phyloP scores from a whole-genome alignment of 1,140 invertebrate species.

The Theocolax elegans region DNA sequence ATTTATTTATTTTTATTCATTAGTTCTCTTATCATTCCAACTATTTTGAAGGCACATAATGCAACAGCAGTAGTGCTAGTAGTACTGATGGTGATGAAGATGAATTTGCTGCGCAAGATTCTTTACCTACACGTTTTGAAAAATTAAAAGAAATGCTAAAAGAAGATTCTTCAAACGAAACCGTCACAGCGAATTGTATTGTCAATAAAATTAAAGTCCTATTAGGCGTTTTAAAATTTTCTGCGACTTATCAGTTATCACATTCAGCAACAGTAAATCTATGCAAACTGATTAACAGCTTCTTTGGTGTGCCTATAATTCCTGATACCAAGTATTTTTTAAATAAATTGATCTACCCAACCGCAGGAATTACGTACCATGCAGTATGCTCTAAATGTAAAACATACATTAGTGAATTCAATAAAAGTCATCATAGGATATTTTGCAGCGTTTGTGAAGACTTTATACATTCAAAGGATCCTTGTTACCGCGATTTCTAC shows the following conservation, averaged over 20 bases:
- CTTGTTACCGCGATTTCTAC: slow-evolving; percentile 39
- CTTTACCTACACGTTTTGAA: too few relatives aligned
- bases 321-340: slow-evolving; percentile 40
- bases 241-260: neutral
- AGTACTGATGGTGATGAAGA: too few relatives aligned
- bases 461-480: slow-evolving; percentile 35
- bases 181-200: neutral
- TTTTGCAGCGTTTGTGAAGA: slow-evolving; percentile 23
- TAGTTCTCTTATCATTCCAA: too few relatives aligned
- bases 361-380: slow-evolving; percentile 32
- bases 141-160: too few relatives aligned
- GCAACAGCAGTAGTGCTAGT: too few relatives aligned
- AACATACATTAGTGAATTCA: slow-evolving; percentile 11
- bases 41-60: too few relatives aligned
- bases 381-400: slow-evolving; percentile 38
- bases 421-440: neutral
- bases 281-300: slow-evolving; percentile 38
- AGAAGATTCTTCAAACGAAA: neutral
- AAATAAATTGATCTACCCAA: slow-evolving; percentile 40
- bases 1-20: too few relatives aligned
- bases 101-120: too few relatives aligned
- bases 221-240: neutral
- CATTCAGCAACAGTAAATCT: slow-evolving; percentile 12
- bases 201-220: neutral
- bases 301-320: slow-evolving; percentile 36